phyloP scores from a whole-genome alignment of 2,797 vertebrate genomes.

The Lutjanus campechanus region DNA sequence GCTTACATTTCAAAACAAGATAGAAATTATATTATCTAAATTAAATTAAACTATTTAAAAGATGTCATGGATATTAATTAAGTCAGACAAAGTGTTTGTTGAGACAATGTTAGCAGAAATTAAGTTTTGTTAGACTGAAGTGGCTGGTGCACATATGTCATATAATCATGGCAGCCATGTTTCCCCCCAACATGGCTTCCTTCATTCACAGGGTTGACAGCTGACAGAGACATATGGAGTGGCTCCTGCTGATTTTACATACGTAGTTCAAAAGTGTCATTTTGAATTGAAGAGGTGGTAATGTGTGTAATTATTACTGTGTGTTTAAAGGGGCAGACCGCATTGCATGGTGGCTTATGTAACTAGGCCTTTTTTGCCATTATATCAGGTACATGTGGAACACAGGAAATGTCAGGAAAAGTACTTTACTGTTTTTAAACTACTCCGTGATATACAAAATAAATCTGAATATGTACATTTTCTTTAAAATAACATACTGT shows the following conservation, averaged over 20 bases:
- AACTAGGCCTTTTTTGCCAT: neutral
- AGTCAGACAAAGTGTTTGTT: neutral
- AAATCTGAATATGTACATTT: no score
- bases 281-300: neutral
- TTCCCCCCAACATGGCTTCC: constrained; percentile 66
- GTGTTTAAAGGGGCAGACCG: neutral
- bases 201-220: neutral
- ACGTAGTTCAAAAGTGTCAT: neutral
- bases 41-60: no score
- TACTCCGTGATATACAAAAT: no score
- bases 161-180: constrained; percentile 70
- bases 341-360: neutral
- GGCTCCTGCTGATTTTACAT: no score
- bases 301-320: neutral
- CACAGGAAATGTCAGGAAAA: neutral
- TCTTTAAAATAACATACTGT: no score
- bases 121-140: neutral
- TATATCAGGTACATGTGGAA: neutral
- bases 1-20: no score
- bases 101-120: neutral
- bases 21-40: no score
- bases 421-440: neutral
- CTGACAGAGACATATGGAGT: no score
- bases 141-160: constrained; percentile 22
- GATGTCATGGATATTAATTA: neutral